These are phyloP conservation scores for Anabas testudineus DNA, from an alignment of 2,797 vertebrate species.

Conservation along the genomic window DNA sequence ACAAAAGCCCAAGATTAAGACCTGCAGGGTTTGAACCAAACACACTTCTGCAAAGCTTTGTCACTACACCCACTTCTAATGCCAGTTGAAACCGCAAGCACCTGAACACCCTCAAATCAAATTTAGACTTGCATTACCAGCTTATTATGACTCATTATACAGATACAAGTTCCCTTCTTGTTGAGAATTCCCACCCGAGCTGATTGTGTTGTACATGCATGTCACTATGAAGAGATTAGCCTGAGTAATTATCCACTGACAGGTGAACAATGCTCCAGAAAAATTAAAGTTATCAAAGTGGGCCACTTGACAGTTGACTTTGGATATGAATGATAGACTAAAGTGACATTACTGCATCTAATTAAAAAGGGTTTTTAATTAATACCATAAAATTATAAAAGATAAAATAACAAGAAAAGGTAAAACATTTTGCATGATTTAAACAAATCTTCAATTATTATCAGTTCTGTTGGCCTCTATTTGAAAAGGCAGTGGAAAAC, in stretches of 20 bases:
- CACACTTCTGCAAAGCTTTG: constrained; percentile 85
- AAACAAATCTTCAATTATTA: constrained; percentile 15
- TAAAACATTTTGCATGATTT: neutral
- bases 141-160: constrained; percentile 88
- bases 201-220: constrained; percentile 81
- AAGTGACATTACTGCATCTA: constrained; percentile 50
- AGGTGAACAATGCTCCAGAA: constrained; percentile 80
- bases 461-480: constrained; percentile 8
- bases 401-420: constrained; percentile 2
- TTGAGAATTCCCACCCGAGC: constrained; percentile 78
- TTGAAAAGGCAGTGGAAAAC: constrained; percentile 30
- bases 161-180: constrained; percentile 87
- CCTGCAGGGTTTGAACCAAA: constrained; percentile 83
- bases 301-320: constrained; percentile 79
- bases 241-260: constrained; percentile 83
- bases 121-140: constrained; percentile 87
- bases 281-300: constrained; percentile 80
- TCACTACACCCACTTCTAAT: constrained; percentile 88
- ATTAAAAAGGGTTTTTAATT: constrained; percentile 55
- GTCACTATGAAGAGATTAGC: constrained; percentile 81
- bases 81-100: constrained; percentile 83
- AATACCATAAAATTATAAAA: constrained; percentile 33
- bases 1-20: constrained; percentile 82
- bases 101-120: constrained; percentile 90
- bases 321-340: constrained; percentile 66